phyloP scores from a whole-genome alignment of 1,140 invertebrate species.

The Drosophila triauraria region DNA sequence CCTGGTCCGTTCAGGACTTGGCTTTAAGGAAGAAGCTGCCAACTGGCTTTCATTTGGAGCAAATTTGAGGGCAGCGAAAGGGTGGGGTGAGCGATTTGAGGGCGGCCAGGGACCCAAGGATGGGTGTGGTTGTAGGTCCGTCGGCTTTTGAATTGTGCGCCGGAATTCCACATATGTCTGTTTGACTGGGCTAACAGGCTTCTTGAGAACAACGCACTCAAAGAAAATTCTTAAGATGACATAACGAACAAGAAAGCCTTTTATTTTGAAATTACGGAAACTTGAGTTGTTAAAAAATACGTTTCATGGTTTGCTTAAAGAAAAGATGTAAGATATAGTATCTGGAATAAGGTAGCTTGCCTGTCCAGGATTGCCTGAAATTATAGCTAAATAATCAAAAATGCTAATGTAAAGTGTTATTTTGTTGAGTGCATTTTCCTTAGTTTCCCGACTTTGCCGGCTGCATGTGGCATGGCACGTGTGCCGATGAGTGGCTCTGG shows the following conservation, averaged over 20 bases:
- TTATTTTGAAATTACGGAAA: too few species aligned
- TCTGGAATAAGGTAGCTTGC: too few species aligned
- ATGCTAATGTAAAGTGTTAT: not conserved
- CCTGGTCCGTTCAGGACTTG: slow-evolving; percentile 23
- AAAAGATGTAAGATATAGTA: not conserved
- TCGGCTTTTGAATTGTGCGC: slow-evolving; percentile 48
- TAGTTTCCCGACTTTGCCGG: not conserved
- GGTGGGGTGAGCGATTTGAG: slow-evolving; percentile 1
- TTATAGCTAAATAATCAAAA: not conserved
- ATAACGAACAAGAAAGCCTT: not conserved
- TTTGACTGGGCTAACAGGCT: slow-evolving; percentile 47
- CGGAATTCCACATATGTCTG: slow-evolving; percentile 57
- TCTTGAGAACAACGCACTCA: not conserved
- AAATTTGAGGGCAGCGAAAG: slow-evolving; percentile 30
- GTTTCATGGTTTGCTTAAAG: not conserved
- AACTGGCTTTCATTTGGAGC: slow-evolving; percentile 32
- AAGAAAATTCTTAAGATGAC: not conserved
- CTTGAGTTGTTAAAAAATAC: too few species aligned
- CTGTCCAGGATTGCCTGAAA: not conserved
- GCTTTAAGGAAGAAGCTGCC: slow-evolving; percentile 60
- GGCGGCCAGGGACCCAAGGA: slow-evolving; percentile 4
- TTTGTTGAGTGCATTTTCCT: not conserved
- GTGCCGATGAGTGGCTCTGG: slow-evolving; percentile 48
- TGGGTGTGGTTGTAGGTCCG: slow-evolving; percentile 34
- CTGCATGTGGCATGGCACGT: slow-evolving; percentile 43